Evolutionary conservation across 2,888 invertebrate species (phyloP), one percentile per base, ranked within the genome.

Genomic region (Geophilus truncorum): DNA sequence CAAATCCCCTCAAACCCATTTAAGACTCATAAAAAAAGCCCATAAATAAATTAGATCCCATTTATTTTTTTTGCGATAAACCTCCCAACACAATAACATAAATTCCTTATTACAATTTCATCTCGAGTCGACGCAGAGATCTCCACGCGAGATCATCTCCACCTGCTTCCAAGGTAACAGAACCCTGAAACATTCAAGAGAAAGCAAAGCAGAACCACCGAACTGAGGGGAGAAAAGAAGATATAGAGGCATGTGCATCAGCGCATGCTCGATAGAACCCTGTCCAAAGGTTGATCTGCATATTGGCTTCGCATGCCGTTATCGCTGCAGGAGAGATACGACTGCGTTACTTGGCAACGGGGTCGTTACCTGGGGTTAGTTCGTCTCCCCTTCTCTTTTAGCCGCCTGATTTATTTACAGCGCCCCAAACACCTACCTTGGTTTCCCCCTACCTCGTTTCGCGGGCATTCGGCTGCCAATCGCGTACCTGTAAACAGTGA

Each of bases 321-420:
- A 70, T 70, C 70, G 70, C 70, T 25, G 4, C 9, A 28, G 10
- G 70, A 25, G 70, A 28, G 70, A 70, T 70, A 70, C 70, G 70
- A 10, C 70, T 70, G 15, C 28, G 70, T 70, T 70, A 70, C 70
- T 28, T 25, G 28, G 70, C 70, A 70, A 70, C 70, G 70, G 28
- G 70, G 70, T 70, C 70, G 70, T 70, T 70, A 70, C 70, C 70
- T 70, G 70, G 70, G 70, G 70, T 70, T 70, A 28, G 25, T 70
- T 70, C 70, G 28, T n/a, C 70, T 70, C 70, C 25, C 18, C 70
- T 28, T 70, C 70, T 25, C 70, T 70, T 70, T 70, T 70, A 70
- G 70, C 70, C 70, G 70, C 70, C 70, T 70, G 70, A 70, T 70
- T 70, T 70, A 70, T 70, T 70, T 70, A 70, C 70, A 70, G 70